These are phyloP conservation scores for Trinectes maculatus DNA, from an alignment of 2,113 vertebrate genomes.

Conservation along the genomic window DNA sequence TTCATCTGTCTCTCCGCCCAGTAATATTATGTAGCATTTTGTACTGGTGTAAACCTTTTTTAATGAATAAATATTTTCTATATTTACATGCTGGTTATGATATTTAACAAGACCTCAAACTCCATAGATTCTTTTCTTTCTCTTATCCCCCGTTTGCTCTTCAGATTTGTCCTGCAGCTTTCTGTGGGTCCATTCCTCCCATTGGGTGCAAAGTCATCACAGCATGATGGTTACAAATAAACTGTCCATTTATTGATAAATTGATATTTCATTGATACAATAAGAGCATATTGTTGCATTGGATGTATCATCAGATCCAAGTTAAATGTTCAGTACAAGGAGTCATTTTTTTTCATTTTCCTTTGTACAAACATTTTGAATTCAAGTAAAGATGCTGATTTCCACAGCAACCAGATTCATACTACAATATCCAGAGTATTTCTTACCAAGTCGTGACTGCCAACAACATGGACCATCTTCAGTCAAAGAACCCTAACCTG, in stretches of 20 bases:
- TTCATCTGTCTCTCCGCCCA: slow-evolving; percentile 75
- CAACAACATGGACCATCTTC: slow-evolving; percentile 47
- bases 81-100: slow-evolving; percentile 66
- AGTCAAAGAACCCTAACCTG: slow-evolving; percentile 65
- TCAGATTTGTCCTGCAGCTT: not conserved
- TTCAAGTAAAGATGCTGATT: slow-evolving; percentile 1
- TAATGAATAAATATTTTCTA: slow-evolving; percentile 86
- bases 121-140: not conserved
- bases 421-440: not conserved
- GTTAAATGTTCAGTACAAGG: slow-evolving; percentile 18
- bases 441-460: slow-evolving; percentile 27
- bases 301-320: slow-evolving; percentile 13
- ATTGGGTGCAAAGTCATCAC: slow-evolving; percentile 4
- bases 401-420: slow-evolving; percentile 25
- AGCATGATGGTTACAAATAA: slow-evolving; percentile 30
- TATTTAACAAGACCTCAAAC: not conserved
- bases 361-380: slow-evolving; percentile 19
- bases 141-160: not conserved
- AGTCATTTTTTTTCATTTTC: not conserved
- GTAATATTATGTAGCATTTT: slow-evolving; percentile 86
- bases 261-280: slow-evolving; percentile 10
- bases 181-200: too few relatives aligned
- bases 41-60: slow-evolving; percentile 80
- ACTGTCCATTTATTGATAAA: slow-evolving; percentile 65
- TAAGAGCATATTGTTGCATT: slow-evolving; percentile 23